A percentile compares a stretch with the other conserved stretches of the same genome.
Evolutionary conservation across 2,113 vertebrate genomes (phyloP).

Genomic region (Zeus faber): DNA sequence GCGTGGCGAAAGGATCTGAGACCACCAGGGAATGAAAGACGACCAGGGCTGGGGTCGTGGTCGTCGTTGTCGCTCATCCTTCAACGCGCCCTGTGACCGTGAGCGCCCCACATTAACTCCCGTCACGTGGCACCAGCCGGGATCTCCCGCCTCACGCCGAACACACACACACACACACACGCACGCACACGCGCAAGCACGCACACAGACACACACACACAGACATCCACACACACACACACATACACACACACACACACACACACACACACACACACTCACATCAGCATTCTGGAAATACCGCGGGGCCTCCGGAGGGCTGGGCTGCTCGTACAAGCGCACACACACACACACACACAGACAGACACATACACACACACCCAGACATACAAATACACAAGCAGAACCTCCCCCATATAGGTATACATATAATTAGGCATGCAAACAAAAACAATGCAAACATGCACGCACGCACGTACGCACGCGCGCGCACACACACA

Average conservation of each 20-base stretch:
- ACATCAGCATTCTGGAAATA: conserved; percentile 65
- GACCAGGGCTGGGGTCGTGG: too few species aligned
- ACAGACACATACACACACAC: conserved; percentile 3
- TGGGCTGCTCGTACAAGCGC: conserved; percentile 12
- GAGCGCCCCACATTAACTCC: conserved; percentile 36
- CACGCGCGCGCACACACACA: background rate
- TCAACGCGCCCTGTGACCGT: conserved; percentile 31
- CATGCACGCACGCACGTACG: background rate
- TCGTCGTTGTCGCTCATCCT: conserved; percentile 34
- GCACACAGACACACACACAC: background rate
- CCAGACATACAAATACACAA: background rate
- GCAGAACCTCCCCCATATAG: background rate
- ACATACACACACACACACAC: background rate
- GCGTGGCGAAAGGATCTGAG: conserved; percentile 31
- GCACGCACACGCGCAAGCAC: background rate
- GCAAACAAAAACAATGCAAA: background rate
- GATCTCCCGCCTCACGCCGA: conserved; percentile 36
- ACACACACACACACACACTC: background rate
- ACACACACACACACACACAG: conserved; percentile 15
- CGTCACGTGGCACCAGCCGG: conserved; percentile 48
- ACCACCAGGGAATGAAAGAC: too few species aligned
- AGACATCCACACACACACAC: conserved; percentile 1
- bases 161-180: conserved; percentile 26
- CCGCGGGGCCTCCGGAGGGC: conserved; percentile 58
- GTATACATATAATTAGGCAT: background rate